Evolutionary conservation across 1,140 invertebrate genomes (phyloP), one percentile per base, ranked within the genome.

Genomic region (Drosophila tropicalis): DNA sequence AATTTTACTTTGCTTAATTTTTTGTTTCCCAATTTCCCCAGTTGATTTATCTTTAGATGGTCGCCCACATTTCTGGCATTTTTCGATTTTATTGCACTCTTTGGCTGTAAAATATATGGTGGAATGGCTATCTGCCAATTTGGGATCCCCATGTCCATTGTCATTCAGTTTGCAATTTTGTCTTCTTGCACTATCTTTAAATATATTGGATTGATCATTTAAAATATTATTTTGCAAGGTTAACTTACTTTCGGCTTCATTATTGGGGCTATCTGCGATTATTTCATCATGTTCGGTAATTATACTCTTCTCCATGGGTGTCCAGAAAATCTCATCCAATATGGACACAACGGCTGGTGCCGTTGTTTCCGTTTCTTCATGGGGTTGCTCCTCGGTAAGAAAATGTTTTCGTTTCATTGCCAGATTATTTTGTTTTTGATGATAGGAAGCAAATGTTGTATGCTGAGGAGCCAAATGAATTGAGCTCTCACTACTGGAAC

Each of bases 311-410:
- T 58, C 56, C 12, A 39, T 29, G 39, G 70, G 9, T 60, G 41
- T 12, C 70, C 64, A 68, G 4, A 76, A 51, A 0, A 76, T 5
- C 2, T 76, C 47, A 12, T 76, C 73, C 36, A 67, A 55, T 0
- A 65, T 64, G 1, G 47, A 61, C 0, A 34, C 15, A 1, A 70
- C 40, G 1, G 34, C 22, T 6, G 19, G 25, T 13, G 68, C 15
- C n/a, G 10, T 60, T 2, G 44, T 1, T 4, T 3, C 25, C 12
- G 19, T 6, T 19, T 57, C 15, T 34, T 57, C 15, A n/a, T 34
- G 29, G 7, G 9, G 19, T 57, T 17, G 29, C 7, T 36, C 12
- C 9, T 25, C 19, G 7, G 13, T 19, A 10, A 7, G 17, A 47
- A 13, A 1, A 17, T 15, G 9, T n/a, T 22, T 19, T 7, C 29